A percentile compares a stretch with the other conserved stretches of the same genome.
Conservation (phyloP, 2,888 invertebrate species). For the Dicyrtoma fusca region DNA sequence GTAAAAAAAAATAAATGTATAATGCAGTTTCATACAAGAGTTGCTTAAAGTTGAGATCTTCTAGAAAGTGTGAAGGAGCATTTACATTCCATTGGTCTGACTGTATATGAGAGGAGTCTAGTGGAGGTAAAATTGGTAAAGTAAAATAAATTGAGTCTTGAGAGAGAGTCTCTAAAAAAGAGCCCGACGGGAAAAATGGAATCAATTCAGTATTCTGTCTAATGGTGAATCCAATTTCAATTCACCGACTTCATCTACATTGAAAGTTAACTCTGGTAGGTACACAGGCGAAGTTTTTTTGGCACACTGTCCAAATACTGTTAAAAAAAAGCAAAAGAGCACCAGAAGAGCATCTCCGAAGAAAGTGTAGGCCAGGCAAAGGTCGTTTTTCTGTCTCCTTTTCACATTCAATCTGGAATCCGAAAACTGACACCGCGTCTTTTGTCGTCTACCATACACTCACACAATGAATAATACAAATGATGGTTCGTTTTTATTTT, state of each 20-base stretch:
- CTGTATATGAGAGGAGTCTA: not conserved
- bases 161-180: slow-evolving; percentile 12
- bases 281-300: slow-evolving; percentile 22
- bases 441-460: not conserved
- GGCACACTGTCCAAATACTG: slow-evolving; percentile 27
- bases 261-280: not conserved
- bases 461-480: slow-evolving; percentile 15
- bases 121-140: too few species aligned
- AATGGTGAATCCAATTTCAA: slow-evolving; percentile 18
- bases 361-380: slow-evolving; percentile 23
- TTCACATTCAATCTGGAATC: slow-evolving; percentile 7
- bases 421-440: slow-evolving; percentile 7
- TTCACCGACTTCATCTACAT: not conserved
- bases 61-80: not conserved
- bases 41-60: too few species aligned
- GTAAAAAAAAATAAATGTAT: too few species aligned
- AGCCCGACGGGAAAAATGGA: slow-evolving; percentile 15
- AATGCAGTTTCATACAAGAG: too few species aligned
- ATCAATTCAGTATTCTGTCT: slow-evolving; percentile 18
- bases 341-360: slow-evolving; percentile 19
- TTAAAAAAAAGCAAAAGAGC: slow-evolving; percentile 4
- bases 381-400: slow-evolving; percentile 25
- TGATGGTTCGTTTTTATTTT: slow-evolving; percentile 19
- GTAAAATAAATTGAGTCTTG: not conserved
- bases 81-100: slow-evolving; percentile 21